phyloP scores from a whole-genome alignment of 2,113 vertebrate genomes.

The Diphyllodes magnificus region DNA sequence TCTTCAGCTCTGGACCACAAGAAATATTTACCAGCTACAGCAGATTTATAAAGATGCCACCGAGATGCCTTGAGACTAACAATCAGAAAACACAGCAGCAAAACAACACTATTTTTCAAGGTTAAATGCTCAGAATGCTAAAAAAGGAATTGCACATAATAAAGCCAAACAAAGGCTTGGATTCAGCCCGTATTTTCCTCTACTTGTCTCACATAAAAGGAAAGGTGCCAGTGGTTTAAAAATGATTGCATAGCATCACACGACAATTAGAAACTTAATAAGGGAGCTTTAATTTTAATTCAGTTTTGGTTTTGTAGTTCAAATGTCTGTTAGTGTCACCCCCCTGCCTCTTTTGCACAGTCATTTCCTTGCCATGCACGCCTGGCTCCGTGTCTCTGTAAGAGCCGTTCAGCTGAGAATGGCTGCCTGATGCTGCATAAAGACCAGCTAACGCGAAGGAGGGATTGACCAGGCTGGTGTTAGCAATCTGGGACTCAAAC shows the following conservation, averaged over 20 bases:
- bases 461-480: background rate
- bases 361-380: background rate
- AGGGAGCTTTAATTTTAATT: slow-evolving; percentile 67
- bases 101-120: slow-evolving; percentile 75
- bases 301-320: slow-evolving; percentile 19
- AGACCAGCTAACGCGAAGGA: background rate
- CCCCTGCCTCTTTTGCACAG: background rate
- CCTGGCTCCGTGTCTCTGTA: background rate
- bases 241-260: slow-evolving; percentile 33
- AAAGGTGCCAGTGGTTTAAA: slow-evolving; percentile 18
- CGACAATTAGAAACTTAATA: slow-evolving; percentile 64
- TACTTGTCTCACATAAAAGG: slow-evolving; percentile 23
- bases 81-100: slow-evolving; percentile 70
- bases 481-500: background rate
- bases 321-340: background rate
- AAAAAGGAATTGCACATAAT: slow-evolving; percentile 65
- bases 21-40: slow-evolving; percentile 72
- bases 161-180: slow-evolving; percentile 54
- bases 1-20: slow-evolving; percentile 54
- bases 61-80: slow-evolving; percentile 73
- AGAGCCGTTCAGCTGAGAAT: background rate
- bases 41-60: slow-evolving; percentile 77
- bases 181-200: slow-evolving; percentile 14
- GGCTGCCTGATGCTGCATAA: background rate
- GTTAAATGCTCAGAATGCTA: slow-evolving; percentile 75